phyloP scores from a whole-genome alignment of 2,113 vertebrate genomes.

The Centropristis striata region DNA sequence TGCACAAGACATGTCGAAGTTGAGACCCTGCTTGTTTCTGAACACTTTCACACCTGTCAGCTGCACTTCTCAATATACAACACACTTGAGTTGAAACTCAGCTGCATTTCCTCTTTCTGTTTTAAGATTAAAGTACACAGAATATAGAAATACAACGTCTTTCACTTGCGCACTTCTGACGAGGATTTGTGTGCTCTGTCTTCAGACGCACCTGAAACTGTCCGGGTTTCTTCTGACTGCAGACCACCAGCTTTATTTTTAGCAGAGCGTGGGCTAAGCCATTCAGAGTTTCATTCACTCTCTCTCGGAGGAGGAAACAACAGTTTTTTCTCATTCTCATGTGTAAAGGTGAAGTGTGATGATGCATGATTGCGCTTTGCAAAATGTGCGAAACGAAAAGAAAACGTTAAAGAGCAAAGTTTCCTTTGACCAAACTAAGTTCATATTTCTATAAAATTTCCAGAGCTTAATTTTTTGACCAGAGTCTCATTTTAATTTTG shows the following conservation, averaged over 20 bases:
- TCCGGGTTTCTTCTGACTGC: constrained; percentile 18
- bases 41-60: constrained; percentile 22
- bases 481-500: background rate
- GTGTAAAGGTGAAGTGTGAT: background rate
- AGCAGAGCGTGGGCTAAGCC: constrained; percentile 33
- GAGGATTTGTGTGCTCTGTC: background rate
- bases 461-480: background rate
- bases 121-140: background rate
- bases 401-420: background rate
- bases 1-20: no score
- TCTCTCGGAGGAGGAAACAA: constrained; percentile 6
- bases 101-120: constrained; percentile 50
- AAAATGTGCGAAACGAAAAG: background rate
- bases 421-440: background rate
- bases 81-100: background rate
- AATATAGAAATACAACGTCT: background rate
- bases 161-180: background rate
- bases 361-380: no score
- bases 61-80: constrained; percentile 26
- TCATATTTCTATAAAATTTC: background rate
- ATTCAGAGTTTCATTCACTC: constrained; percentile 38
- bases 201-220: constrained; percentile 36
- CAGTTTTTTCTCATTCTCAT: background rate
- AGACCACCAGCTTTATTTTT: constrained; percentile 66
- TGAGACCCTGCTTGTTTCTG: background rate